A percentile compares a stretch with the other conserved stretches of the same genome.
Evolutionary conservation across 2,113 vertebrate species (phyloP).

Genomic region (Illadopsis cleaveri): DNA sequence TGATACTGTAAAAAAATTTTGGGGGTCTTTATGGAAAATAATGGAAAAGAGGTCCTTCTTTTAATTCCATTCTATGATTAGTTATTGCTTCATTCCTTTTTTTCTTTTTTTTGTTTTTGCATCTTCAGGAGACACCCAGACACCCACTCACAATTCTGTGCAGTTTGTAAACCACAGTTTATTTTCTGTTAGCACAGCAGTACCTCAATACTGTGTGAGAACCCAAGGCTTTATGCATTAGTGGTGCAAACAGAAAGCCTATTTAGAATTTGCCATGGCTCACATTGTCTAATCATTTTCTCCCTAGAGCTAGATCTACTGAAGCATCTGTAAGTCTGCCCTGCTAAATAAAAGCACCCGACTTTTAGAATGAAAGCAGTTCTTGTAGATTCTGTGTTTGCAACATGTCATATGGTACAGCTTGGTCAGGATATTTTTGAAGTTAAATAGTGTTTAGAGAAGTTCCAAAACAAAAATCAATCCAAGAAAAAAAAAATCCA

Average conservation of each 20-base stretch:
- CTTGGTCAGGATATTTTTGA: slow-evolving; percentile 51
- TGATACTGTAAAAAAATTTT: neutral
- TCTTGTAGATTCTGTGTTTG: slow-evolving; percentile 36
- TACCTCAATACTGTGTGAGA: neutral
- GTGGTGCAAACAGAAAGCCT: neutral
- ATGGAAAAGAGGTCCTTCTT: neutral
- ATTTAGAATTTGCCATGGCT: slow-evolving; percentile 8
- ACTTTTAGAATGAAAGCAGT: slow-evolving; percentile 39
- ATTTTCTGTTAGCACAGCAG: neutral
- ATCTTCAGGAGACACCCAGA: neutral
- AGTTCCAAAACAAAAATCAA: slow-evolving; percentile 53
- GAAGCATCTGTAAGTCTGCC: slow-evolving; percentile 29
- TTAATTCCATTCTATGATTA: neutral
- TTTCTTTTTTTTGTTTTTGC: neutral
- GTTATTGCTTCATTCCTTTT: neutral
- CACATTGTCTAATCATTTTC: neutral
- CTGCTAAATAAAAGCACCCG: slow-evolving; percentile 3
- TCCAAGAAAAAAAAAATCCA: slow-evolving; percentile 19
- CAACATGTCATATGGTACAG: slow-evolving; percentile 42
- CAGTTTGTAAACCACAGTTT: neutral
- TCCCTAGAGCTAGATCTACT: neutral
- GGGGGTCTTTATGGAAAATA: neutral
- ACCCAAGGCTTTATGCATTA: neutral
- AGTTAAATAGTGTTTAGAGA: slow-evolving; percentile 40
- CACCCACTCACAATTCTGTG: neutral